Conservation (phyloP, 2,888 invertebrate genomes). For the Phragmatobia fuliginosa region DNA sequence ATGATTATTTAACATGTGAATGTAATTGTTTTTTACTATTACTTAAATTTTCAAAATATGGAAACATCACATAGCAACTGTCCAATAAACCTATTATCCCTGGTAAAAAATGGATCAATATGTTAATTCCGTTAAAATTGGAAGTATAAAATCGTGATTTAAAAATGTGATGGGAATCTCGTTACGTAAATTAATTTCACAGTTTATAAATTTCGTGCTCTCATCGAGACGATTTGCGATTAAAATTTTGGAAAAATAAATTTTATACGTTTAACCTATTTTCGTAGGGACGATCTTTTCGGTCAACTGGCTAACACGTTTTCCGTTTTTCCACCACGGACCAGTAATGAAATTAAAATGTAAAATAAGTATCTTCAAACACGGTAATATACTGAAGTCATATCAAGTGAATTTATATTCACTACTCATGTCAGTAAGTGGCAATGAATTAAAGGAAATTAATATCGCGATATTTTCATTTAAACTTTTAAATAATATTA, state of each 20-base stretch:
- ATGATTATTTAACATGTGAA: no score
- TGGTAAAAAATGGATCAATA: conserved; percentile 1
- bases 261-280: conserved; percentile 35
- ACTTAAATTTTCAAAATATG: no score
- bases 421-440: background rate
- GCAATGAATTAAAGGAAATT: background rate
- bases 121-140: conserved; percentile 12
- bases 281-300: conserved; percentile 31
- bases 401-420: no score
- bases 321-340: conserved; percentile 36
- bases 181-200: conserved; percentile 33
- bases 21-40: no score
- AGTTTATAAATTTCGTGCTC: conserved; percentile 33
- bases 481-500: background rate
- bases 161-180: conserved; percentile 20
- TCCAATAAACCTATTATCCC: background rate
- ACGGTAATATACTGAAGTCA: background rate
- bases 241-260: conserved; percentile 39
- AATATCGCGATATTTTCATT: background rate
- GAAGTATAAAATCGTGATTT: conserved; percentile 24
- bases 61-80: background rate
- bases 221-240: conserved; percentile 36
- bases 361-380: conserved; percentile 40
- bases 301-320: conserved; percentile 39
- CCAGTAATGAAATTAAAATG: conserved; percentile 45